These are phyloP conservation scores for Archips xylosteana DNA, from an alignment of 2,888 invertebrate species.

Conservation along the genomic window DNA sequence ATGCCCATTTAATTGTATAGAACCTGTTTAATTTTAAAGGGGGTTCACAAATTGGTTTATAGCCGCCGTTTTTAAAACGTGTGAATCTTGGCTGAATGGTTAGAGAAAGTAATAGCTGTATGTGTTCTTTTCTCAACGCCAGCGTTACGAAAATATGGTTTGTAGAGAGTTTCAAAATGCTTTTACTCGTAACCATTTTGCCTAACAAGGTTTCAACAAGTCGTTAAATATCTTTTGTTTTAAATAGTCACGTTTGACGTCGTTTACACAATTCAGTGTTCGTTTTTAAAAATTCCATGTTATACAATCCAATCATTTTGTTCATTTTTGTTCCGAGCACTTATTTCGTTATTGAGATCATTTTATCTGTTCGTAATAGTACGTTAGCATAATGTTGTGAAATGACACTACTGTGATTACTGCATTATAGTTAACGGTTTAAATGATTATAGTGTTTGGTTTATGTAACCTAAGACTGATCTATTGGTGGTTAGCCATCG, in stretches of 20 bases:
- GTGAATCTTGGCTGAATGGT: conserved; percentile 57
- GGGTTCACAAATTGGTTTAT: conserved; percentile 53
- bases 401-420: conserved; percentile 14
- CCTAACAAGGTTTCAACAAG: conserved; percentile 29
- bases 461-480: conserved; percentile 19
- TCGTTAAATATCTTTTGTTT: conserved; percentile 32
- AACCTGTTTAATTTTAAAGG: conserved; percentile 29
- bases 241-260: conserved; percentile 22
- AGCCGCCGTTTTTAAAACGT: conserved; percentile 53
- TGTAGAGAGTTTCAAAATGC: conserved; percentile 44
- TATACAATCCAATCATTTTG: conserved; percentile 32
- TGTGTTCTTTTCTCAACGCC: conserved; percentile 44
- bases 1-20: conserved; percentile 15
- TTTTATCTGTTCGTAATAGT: conserved; percentile 15
- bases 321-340: conserved; percentile 18
- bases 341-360: conserved; percentile 19
- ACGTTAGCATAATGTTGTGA: conserved; percentile 20
- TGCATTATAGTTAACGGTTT: conserved; percentile 12
- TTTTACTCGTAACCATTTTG: conserved; percentile 41
- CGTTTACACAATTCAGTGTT: conserved; percentile 22
- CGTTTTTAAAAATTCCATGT: conserved; percentile 13
- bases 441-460: conserved; percentile 1
- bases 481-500: conserved; percentile 48
- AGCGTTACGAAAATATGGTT: conserved; percentile 31
- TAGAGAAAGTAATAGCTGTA: conserved; percentile 59